Conservation (phyloP, 2,113 vertebrate genomes). For the Sinocyclocheilus grahami region DNA sequence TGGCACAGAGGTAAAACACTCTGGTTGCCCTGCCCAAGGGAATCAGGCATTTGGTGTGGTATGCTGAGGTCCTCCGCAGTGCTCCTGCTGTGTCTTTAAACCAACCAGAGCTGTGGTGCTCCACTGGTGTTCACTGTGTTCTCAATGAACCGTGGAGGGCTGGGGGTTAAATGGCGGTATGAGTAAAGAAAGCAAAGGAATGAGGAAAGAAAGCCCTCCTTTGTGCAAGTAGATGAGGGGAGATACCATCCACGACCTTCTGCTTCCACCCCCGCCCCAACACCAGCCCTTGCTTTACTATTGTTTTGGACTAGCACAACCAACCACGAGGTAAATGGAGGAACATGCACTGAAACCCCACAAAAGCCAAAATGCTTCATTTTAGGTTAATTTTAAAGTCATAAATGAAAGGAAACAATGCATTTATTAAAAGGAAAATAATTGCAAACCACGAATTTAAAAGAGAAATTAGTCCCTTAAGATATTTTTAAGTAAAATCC, state of each 20-base stretch:
- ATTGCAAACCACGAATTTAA: background rate
- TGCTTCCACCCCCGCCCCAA: conserved; percentile 43
- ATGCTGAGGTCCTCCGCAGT: background rate
- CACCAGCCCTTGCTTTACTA: background rate
- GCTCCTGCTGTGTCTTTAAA: conserved; percentile 40
- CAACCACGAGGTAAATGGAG: conserved; percentile 19
- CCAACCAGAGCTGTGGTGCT: conserved; percentile 22
- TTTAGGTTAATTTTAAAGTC: conserved; percentile 56
- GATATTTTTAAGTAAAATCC: background rate
- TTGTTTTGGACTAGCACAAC: background rate
- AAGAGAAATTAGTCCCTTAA: background rate
- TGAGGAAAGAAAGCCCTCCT: conserved; percentile 63
- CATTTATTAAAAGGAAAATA: background rate
- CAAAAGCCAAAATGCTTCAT: conserved; percentile 66
- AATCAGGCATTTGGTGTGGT: conserved; percentile 22
- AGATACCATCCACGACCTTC: conserved; percentile 26
- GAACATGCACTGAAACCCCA: conserved; percentile 58
- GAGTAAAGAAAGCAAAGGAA: conserved; percentile 59
- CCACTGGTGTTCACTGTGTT: conserved; percentile 19
- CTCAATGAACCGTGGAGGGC: conserved; percentile 30
- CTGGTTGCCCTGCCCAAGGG: background rate
- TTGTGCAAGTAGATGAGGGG: conserved; percentile 56
- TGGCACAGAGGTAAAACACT: background rate
- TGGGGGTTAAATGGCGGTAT: conserved; percentile 57
- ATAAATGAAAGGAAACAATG: background rate